Evolutionary conservation across 2,113 vertebrate genomes (phyloP), one percentile per base, ranked within the genome.

Genomic region (Camelus dromedarius): DNA sequence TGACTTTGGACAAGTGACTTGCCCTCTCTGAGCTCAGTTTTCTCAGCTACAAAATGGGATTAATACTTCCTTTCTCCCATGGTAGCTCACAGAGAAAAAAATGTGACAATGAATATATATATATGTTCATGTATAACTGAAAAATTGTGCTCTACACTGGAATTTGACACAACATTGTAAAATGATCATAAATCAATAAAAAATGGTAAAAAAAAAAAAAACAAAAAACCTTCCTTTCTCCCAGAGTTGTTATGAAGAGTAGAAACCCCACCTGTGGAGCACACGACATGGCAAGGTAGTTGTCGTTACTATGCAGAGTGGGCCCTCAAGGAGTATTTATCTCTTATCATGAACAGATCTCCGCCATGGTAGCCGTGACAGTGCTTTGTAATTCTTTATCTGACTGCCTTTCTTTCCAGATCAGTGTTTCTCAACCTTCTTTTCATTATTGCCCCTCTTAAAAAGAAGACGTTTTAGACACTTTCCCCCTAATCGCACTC

Each of bases 211-310:
- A 42, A 42, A 42, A 42, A 42, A 35, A 35, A 35, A 35, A 35
- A 35, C 35, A 35, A 35, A 35, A 35, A 35, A 35, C 35, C 54
- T n/a, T 83, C 62, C 70, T 77, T 14, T 54, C 38, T 82, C 48
- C 54, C 8, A 2, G 54, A n/a, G 38, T 13, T 28, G 50, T 6
- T 22, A 24, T 20, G 16, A 56, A 95, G 69, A 62, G 42, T 4
- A 32, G 80, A 54, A 48, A 24, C 26, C 38, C 12, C 22, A 10
- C 4, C n/a, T 48, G 42, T 9, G 9, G 19, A 28, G 79, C n/a
- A 9, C 16, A 3, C 0, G 5, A 8, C 24, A 10, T 2, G 26
- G 80, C 22, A 4, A 2, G 30, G 50, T 1, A 30, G 24, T 42
- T 26, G 3, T 62, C 8, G 7, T 20, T 3, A n/a, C 22, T n/a